Conservation (phyloP, 1,140 invertebrate species). For the Leptinotarsa undecemlineata region DNA sequence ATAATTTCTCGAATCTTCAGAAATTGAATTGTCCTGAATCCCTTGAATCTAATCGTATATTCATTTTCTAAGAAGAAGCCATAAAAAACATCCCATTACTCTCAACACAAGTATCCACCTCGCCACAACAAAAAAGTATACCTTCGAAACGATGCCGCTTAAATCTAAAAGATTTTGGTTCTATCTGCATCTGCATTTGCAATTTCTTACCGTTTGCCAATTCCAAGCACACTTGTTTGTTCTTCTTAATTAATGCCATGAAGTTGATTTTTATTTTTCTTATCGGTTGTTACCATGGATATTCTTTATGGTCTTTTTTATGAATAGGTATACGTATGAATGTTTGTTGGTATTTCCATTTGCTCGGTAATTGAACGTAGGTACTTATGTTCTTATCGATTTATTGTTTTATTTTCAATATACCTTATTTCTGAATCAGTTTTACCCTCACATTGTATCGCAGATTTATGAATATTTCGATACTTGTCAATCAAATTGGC, state of each 20-base stretch:
- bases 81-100: neutral
- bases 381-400: neutral
- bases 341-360: constrained; percentile 3
- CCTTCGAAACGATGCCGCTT: constrained; percentile 22
- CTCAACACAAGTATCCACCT: neutral
- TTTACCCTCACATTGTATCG: too few species aligned
- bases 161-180: constrained; percentile 23
- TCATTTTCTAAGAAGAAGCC: neutral
- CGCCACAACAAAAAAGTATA: neutral
- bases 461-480: too few species aligned
- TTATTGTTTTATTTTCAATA: neutral
- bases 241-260: constrained; percentile 30
- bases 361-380: neutral
- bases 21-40: too few species aligned
- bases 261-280: constrained; percentile 21
- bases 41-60: too few species aligned
- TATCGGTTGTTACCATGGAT: constrained; percentile 10
- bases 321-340: constrained; percentile 23
- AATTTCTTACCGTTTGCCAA: constrained; percentile 26
- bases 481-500: too few species aligned
- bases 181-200: constrained; percentile 29
- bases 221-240: constrained; percentile 27
- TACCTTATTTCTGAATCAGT: too few species aligned
- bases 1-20: too few species aligned
- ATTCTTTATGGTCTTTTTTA: neutral